phyloP scores from a whole-genome alignment of 2,888 invertebrate genomes.

The Leptodirus hochenwartii region DNA sequence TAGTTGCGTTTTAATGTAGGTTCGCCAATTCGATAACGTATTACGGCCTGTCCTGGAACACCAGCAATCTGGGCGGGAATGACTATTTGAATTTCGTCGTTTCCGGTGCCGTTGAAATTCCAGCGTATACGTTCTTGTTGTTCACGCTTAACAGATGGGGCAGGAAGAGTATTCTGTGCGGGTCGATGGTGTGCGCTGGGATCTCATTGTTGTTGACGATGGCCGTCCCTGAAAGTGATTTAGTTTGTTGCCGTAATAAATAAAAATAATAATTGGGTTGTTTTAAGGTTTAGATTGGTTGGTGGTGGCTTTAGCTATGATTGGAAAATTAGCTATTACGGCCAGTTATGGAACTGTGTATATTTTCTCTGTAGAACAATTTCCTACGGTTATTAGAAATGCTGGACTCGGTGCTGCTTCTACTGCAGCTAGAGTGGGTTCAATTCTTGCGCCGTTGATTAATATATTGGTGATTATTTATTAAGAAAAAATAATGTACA shows the following conservation, averaged over 20 bases:
- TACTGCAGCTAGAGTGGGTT: conserved; percentile 41
- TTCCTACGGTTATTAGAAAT: conserved; percentile 52
- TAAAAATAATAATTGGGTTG: too few relatives aligned
- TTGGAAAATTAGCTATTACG: conserved; percentile 54
- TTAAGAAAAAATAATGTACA: not conserved
- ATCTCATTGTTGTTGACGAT: conserved; percentile 36
- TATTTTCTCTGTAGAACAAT: conserved; percentile 56
- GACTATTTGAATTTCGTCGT: conserved; percentile 55
- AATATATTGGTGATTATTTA: conserved; percentile 29
- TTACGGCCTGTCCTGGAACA: conserved; percentile 61
- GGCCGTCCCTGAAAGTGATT: conserved; percentile 35
- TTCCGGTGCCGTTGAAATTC: conserved; percentile 58
- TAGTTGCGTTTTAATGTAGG: conserved; percentile 33
- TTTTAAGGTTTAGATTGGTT: conserved; percentile 34
- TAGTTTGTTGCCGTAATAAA: conserved; percentile 1
- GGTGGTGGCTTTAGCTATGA: conserved; percentile 42
- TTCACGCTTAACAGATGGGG: conserved; percentile 52
- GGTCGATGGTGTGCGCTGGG: conserved; percentile 47
- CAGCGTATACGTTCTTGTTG: conserved; percentile 46
- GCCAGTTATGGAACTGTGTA: conserved; percentile 57
- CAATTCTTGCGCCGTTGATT: conserved; percentile 40
- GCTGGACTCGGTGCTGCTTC: conserved; percentile 44
- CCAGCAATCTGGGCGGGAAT: conserved; percentile 51
- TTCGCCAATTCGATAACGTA: conserved; percentile 61
- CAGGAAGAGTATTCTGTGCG: conserved; percentile 45